Evolutionary conservation across 2,888 invertebrate species (phyloP), one percentile per base, ranked within the genome.

Genomic region (Galerucella calmariensis): DNA sequence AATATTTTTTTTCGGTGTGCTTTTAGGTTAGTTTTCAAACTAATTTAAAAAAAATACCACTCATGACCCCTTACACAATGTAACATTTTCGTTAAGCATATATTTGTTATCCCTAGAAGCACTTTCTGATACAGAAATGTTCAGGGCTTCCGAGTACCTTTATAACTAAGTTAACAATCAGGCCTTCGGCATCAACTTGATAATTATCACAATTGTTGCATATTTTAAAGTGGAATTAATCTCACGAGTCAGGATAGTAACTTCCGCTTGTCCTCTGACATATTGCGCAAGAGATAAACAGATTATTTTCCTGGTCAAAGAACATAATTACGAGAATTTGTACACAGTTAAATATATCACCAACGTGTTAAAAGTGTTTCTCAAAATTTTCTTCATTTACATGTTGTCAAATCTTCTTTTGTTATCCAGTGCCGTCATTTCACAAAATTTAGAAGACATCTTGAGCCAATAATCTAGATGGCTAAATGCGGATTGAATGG

Each of bases 91-190:
- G 66, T 73, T 67, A 73, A 73, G 62, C 70, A 66, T 65, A 69
- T 70, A 75, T 67, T 70, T 70, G 63, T 63, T 59, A 71, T 35
- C 4, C 35, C 27, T 35, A 35, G n/a, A 35, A 61, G 61, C 61
- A 61, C 56, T 12, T 61, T 61, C 61, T 61, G 27, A 8, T 61
- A 35, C 68, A 62, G 62, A 73, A 71, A 24, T 67, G 59, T 75
- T 63, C 74, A 72, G 78, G 75, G 77, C 74, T 76, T 79, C 78
- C 70, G 76, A 79, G 79, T 79, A 79, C 78, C 78, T 73, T 77
- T 74, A 79, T 80, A 79, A 78, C 76, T 76, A 72, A 76, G 70
- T 77, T 79, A 78, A 78, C 78, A 78, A 78, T 76, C 76, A 76
- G 51, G 72, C 75, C 74, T 74, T 75, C 67, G 75, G 72, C 72